phyloP scores from a whole-genome alignment of 2,113 vertebrate genomes.

The Phylloscopus whistleri region DNA sequence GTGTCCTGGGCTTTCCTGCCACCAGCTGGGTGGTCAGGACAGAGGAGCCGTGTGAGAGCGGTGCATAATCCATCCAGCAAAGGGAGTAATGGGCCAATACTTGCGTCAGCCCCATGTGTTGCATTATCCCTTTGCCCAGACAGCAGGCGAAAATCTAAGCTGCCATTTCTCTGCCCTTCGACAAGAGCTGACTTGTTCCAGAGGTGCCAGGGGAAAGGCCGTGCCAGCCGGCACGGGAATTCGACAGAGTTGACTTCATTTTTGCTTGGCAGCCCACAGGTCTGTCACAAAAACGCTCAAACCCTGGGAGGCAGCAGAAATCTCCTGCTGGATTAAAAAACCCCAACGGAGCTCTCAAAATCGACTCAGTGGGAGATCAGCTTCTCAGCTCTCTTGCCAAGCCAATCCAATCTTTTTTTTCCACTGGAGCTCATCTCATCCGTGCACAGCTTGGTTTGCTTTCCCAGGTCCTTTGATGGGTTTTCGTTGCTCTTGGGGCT shows the following conservation, averaged over 20 bases:
- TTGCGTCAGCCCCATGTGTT: rapidly evolving
- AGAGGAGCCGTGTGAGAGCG: background rate
- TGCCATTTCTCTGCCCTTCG: background rate
- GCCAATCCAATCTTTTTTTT: background rate
- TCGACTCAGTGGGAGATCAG: background rate
- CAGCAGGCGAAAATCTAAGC: background rate
- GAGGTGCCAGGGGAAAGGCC: background rate
- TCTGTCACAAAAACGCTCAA: constrained; percentile 8
- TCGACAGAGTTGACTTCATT: background rate
- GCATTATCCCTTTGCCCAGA: background rate
- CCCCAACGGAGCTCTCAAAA: constrained; percentile 19
- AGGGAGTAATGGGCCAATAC: background rate
- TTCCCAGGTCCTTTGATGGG: constrained; percentile 36
- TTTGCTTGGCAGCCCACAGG: background rate
- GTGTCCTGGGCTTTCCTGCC: background rate
- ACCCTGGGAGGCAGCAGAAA: background rate
- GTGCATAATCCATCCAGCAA: background rate
- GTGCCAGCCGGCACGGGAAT: background rate
- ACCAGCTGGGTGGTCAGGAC: background rate
- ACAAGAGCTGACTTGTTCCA: background rate
- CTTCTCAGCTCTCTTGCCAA: constrained; percentile 12
- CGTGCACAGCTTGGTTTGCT: background rate
- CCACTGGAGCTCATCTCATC: background rate
- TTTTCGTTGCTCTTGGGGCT: background rate
- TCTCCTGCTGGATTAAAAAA: constrained; percentile 48